A percentile compares a stretch with the other conserved stretches of the same genome.
Evolutionary conservation across 1,140 invertebrate genomes (phyloP).

Genomic region (Atta cephalotes): DNA sequence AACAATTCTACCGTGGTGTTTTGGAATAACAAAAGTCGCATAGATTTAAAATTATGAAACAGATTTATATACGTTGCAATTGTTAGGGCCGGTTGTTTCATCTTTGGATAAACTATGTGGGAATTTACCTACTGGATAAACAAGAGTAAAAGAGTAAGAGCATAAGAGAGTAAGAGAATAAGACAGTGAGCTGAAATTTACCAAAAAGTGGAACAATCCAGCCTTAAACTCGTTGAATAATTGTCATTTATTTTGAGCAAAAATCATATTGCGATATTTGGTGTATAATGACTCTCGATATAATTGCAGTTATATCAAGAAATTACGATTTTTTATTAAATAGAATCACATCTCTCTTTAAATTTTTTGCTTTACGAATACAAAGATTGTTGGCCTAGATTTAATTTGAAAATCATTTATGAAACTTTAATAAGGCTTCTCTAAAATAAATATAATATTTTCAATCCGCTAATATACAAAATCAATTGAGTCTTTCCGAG

Average conservation of each 20-base stretch:
- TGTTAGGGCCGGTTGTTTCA: not conserved
- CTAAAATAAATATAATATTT: slow-evolving; percentile 19
- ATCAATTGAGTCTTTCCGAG: not conserved
- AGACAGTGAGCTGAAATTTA: no score
- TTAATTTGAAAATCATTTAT: slow-evolving; percentile 32
- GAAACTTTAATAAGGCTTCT: not conserved
- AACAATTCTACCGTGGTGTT: not conserved
- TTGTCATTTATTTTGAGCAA: slow-evolving; percentile 66
- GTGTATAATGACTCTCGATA: slow-evolving; percentile 24
- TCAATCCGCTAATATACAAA: not conserved
- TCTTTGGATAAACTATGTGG: no score
- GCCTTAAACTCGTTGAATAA: not conserved
- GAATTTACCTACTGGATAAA: no score
- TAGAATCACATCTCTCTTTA: not conserved
- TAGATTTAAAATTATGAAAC: slow-evolving; percentile 35
- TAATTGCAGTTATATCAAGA: slow-evolving; percentile 15
- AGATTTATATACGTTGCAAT: slow-evolving; percentile 30
- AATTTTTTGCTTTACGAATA: not conserved
- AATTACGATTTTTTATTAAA: not conserved
- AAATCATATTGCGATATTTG: slow-evolving; percentile 60
- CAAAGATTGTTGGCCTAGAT: not conserved
- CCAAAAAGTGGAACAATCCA: no score
- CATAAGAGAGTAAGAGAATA: no score
- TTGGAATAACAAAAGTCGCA: slow-evolving; percentile 22
- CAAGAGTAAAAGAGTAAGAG: no score